Percentiles rank a stretch among this genome's conserved stretches.
phyloP scores from a whole-genome alignment of 2,113 vertebrate species.

The Amazona guildingii region DNA sequence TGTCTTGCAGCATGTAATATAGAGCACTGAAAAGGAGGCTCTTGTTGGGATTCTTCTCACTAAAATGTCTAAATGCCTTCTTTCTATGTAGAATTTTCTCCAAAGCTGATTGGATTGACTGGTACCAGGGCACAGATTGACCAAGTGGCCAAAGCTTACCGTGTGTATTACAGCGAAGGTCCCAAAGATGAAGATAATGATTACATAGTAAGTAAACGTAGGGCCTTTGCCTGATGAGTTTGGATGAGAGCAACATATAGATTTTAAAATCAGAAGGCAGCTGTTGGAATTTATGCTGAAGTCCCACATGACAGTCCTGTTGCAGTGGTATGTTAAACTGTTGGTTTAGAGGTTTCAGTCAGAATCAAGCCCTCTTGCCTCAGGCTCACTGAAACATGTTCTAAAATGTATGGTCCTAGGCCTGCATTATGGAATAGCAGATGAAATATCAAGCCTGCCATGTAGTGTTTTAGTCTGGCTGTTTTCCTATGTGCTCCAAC shows the following conservation, averaged over 20 bases:
- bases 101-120: conserved; percentile 91
- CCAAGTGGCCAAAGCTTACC: conserved; percentile 85
- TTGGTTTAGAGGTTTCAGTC: not conserved
- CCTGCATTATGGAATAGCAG: not conserved
- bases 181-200: conserved; percentile 96
- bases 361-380: not conserved
- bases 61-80: not conserved
- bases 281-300: not conserved
- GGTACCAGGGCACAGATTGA: conserved; percentile 82
- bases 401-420: not conserved
- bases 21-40: not conserved
- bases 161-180: conserved; percentile 94
- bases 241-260: not conserved
- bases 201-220: conserved; percentile 90
- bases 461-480: not conserved
- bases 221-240: not conserved
- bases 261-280: not conserved
- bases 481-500: not conserved
- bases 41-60: not conserved
- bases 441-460: not conserved
- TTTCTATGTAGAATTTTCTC: conserved; percentile 88
- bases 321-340: not conserved
- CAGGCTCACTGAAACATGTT: not conserved
- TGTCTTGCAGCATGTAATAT: not conserved
- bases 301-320: not conserved